phyloP scores from a whole-genome alignment of 2,113 vertebrate species.

The Notiomystis cincta region DNA sequence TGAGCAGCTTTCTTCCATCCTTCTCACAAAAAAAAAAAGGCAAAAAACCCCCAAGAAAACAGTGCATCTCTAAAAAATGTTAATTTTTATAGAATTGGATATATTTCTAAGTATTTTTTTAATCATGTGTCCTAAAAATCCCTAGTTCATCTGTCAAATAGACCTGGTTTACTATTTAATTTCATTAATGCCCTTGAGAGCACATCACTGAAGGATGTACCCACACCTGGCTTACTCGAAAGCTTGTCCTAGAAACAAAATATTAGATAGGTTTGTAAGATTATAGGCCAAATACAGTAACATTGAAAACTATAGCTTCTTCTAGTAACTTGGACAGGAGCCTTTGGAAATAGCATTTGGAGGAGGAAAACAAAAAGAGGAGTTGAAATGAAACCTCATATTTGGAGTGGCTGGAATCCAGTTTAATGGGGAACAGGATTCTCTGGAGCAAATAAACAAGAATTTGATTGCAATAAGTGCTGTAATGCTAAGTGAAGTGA shows the following conservation, averaged over 20 bases:
- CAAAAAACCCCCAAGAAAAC: background rate
- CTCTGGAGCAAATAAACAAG: background rate
- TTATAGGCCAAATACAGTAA: background rate
- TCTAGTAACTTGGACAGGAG: background rate
- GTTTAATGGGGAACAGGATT: background rate
- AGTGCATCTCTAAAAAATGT: background rate
- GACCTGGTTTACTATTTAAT: background rate
- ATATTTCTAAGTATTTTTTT: background rate
- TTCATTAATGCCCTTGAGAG: background rate
- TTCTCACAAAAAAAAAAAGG: background rate
- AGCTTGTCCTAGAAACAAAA: background rate
- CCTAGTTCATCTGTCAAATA: background rate
- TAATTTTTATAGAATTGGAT: background rate
- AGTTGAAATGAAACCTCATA: background rate
- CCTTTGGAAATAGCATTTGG: background rate
- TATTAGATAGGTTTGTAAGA: background rate
- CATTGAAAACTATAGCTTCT: background rate
- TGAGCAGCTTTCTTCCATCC: background rate
- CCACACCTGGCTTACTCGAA: background rate
- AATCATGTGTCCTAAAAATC: fast-evolving
- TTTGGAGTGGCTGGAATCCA: background rate
- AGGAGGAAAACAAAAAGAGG: background rate
- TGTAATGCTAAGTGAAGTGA: background rate
- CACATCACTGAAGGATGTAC: background rate
- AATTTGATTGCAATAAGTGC: background rate